Percentiles rank a stretch among this genome's conserved stretches.
Conservation (phyloP, 2,113 vertebrate genomes). For the Chloropsis hardwickii region DNA sequence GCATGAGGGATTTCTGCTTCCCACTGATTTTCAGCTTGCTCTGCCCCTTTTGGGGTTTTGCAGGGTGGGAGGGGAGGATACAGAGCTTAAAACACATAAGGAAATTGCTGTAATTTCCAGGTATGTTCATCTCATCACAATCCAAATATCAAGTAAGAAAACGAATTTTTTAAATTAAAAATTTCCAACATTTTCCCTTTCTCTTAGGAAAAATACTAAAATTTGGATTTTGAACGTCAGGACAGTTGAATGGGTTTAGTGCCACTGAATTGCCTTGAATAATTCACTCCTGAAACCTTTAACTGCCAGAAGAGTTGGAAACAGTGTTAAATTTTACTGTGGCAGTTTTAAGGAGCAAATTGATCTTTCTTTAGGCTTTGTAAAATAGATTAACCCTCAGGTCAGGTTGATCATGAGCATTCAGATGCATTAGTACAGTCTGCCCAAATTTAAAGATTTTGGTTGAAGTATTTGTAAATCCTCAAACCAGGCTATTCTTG, state of each 20-base stretch:
- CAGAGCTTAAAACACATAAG: rapidly evolving
- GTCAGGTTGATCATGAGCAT: background rate
- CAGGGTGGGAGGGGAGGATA: background rate
- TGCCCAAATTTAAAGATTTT: background rate
- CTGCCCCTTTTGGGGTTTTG: background rate
- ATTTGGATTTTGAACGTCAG: background rate
- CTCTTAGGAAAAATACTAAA: background rate
- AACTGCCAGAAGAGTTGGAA: background rate
- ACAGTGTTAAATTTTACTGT: background rate
- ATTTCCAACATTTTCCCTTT: rapidly evolving
- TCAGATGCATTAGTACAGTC: background rate
- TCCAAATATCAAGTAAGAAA: background rate
- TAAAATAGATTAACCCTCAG: background rate
- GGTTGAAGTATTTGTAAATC: background rate
- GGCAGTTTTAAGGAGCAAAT: background rate
- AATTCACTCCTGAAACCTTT: background rate
- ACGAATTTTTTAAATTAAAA: rapidly evolving
- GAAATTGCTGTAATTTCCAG: background rate
- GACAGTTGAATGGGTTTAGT: background rate
- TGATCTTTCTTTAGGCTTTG: background rate
- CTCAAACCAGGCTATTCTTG: background rate
- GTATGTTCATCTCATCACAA: rapidly evolving
- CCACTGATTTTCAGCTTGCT: background rate
- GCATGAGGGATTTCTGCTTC: background rate
- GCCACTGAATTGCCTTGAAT: background rate